Conservation (phyloP, 2,113 vertebrate species). For the Bos indicus region DNA sequence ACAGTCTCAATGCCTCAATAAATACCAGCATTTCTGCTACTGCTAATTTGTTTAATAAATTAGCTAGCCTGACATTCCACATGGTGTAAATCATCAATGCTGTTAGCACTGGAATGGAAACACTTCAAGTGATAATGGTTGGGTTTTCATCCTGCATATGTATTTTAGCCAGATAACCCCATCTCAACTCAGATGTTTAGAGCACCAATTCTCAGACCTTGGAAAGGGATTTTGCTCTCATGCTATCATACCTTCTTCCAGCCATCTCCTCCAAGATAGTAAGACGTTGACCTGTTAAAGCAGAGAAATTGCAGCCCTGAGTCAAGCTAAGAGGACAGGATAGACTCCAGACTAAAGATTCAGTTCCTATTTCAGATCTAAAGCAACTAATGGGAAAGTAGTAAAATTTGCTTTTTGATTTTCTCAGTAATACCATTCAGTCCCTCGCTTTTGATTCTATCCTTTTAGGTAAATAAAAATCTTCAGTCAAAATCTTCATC, state of each 20-base stretch:
- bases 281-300: not conserved
- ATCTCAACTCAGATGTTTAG: not conserved
- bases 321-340: not conserved
- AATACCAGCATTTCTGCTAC: not conserved
- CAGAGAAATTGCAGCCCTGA: not conserved
- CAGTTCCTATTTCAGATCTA: not conserved
- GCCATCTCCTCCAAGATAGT: not conserved
- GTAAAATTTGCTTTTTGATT: not conserved
- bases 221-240: not conserved
- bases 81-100: not conserved
- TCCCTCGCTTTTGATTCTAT: not conserved
- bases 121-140: not conserved
- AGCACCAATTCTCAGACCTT: not conserved
- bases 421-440: not conserved
- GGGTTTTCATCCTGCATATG: not conserved
- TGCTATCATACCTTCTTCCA: not conserved
- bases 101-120: not conserved
- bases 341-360: not conserved
- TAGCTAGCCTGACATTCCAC: not conserved
- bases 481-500: not conserved
- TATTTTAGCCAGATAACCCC: not conserved
- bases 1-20: constrained; percentile 25
- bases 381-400: not conserved
- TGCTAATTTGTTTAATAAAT: not conserved
- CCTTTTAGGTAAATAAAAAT: constrained; percentile 23